phyloP scores from a whole-genome alignment of 2,888 invertebrate genomes.

The Onchidella celtica region DNA sequence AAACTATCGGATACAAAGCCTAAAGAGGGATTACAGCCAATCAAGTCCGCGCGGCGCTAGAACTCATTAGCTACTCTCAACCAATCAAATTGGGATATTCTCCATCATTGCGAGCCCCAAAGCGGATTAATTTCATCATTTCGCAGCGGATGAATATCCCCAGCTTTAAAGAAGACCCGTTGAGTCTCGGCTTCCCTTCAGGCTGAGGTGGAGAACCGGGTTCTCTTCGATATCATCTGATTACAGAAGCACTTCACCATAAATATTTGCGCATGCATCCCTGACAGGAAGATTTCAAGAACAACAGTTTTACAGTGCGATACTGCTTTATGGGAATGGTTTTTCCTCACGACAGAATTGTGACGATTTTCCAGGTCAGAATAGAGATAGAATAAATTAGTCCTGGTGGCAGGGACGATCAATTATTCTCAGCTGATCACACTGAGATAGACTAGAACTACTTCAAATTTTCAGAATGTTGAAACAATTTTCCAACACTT shows the following conservation, averaged over 20 bases:
- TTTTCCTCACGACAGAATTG: no score
- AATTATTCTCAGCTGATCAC: no score
- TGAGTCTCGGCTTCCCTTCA: neutral
- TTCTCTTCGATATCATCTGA: slow-evolving; percentile 23
- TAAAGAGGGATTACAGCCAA: slow-evolving; percentile 24
- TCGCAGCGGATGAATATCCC: slow-evolving; percentile 25
- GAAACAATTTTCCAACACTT: no score
- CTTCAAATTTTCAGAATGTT: no score
- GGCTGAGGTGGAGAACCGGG: slow-evolving; percentile 7
- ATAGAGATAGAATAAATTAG: no score
- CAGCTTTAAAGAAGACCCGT: slow-evolving; percentile 8
- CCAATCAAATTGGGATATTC: slow-evolving; percentile 37
- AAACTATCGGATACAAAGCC: neutral
- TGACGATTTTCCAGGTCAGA: no score
- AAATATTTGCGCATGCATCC: slow-evolving; percentile 19
- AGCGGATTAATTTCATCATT: slow-evolving; percentile 45
- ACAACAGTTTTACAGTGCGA: no score
- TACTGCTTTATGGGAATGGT: no score
- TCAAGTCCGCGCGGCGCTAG: slow-evolving; percentile 20
- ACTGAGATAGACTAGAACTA: no score
- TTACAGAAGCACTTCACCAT: slow-evolving; percentile 23
- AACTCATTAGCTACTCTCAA: slow-evolving; percentile 39
- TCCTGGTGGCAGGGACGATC: no score
- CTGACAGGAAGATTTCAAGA: neutral
- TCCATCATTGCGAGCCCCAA: slow-evolving; percentile 29